Percentiles rank a stretch among this genome's conserved stretches.
phyloP scores from a whole-genome alignment of 2,113 vertebrate genomes.

The rat (Rattus norvegicus) region GRCr8 NC_086029.1:62793501-62794000 shows the following conservation, averaged over 20 bases:
- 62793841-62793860: neutral
- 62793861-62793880: neutral
- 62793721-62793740: no score
- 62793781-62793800: neutral
- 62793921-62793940: neutral
- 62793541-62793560: neutral
- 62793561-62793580: neutral
- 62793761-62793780: no score
- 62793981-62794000: neutral
- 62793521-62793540: neutral
- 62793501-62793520: neutral
- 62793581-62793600: no score
- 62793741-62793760: no score
- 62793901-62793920: constrained; percentile 42
- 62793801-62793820: neutral
- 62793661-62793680: no score
- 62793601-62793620: no score
- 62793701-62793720: no score
- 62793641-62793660: no score
- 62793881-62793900: neutral
- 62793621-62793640: no score
- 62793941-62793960: neutral
- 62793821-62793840: neutral
- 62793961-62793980: neutral
- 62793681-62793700: no score